Base-by-base conservation (phyloP, 2,797 vertebrate species). In the Eurystomus glaucurus region DNA sequence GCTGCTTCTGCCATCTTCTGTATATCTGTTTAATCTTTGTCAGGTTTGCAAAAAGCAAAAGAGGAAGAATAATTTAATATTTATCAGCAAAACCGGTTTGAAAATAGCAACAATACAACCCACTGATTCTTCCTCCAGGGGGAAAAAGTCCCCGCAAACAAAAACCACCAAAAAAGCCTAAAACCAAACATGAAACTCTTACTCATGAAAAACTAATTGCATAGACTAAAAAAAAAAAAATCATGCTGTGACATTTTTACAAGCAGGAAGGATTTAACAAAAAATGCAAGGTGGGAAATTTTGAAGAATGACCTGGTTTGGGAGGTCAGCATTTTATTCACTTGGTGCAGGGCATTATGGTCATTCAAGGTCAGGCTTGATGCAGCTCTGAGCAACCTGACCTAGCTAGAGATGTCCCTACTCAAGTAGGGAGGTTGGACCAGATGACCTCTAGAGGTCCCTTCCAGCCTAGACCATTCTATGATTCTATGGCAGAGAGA, bases 1-100 rank as follows among this genome's bases (percentile, higher is more conserved):
- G 88, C 91, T 81, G 37, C 85, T 96, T 96, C 93, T 97, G 96
- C 95, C 97, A 96, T 54, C 95, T 96, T 89, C 91, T 96, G 94
- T 96, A 61, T 90, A 95, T 74, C 68, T 83, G 50, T 61, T 95
- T 95, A 91, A 81, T 83, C 43, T 95, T 69, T 90, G 37, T 43
- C 37, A 88, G 20, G 41, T 78, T 54, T 87, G 52, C 19, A 70
- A 69, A 88, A 82, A 58, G 11, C 23, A 39, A 46, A 22, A 78
- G 5, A 51, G 35, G 4, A 85, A n/a, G 54, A 92, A 88, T 58
- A 78, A 60, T 29, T 81, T 55, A 45, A 17, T 64, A 21, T 87
- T 82, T 82, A 69, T 93, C 23, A 82, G n/a, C 11, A 93, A 90
- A 88, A n/a, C 1, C 8, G 43, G 4, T 46, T 62, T 64, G 71